These are phyloP conservation scores for Tadarida brasiliensis DNA, from an alignment of 2,797 vertebrate species.

Conservation along the genomic window DNA sequence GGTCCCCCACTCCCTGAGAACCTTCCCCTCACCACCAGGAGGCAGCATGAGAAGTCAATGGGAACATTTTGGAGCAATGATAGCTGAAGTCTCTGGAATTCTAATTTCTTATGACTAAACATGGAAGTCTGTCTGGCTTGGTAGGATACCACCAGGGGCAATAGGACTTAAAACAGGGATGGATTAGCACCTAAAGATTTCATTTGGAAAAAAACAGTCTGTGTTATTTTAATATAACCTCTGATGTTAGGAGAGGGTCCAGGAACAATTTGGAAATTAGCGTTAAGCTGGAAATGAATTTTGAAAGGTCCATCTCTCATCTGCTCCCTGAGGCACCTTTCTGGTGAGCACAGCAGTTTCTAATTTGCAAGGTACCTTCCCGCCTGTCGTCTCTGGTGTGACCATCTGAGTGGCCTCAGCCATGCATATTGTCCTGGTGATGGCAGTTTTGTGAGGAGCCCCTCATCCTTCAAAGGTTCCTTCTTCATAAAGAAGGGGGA, in stretches of 20 bases:
- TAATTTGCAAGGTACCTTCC: not conserved
- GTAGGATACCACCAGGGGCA: not conserved
- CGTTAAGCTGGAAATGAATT: not conserved
- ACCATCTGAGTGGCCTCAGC: not conserved
- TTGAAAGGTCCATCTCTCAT: not conserved
- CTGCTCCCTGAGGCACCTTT: not conserved
- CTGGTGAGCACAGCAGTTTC: not conserved
- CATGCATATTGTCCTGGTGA: not conserved
- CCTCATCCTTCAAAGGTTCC: not conserved
- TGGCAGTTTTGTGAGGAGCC: fast-evolving
- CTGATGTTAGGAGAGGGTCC: not conserved
- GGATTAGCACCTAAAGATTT: not conserved
- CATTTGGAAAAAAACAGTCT: not conserved
- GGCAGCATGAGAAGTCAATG: not conserved
- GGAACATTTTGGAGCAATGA: not conserved
- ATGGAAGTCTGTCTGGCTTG: not conserved
- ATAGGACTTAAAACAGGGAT: not conserved
- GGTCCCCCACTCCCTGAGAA: too few relatives aligned
- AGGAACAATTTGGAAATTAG: not conserved
- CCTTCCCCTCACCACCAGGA: not conserved
- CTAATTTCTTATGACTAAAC: not conserved
- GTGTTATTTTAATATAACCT: conserved; percentile 21
- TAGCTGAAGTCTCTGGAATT: not conserved
- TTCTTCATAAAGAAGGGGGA: not conserved
- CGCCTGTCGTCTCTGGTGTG: fast-evolving